Evolutionary conservation across 2,113 vertebrate genomes (phyloP), one percentile per base, ranked within the genome.

Genomic region (Collichthys lucidus): DNA sequence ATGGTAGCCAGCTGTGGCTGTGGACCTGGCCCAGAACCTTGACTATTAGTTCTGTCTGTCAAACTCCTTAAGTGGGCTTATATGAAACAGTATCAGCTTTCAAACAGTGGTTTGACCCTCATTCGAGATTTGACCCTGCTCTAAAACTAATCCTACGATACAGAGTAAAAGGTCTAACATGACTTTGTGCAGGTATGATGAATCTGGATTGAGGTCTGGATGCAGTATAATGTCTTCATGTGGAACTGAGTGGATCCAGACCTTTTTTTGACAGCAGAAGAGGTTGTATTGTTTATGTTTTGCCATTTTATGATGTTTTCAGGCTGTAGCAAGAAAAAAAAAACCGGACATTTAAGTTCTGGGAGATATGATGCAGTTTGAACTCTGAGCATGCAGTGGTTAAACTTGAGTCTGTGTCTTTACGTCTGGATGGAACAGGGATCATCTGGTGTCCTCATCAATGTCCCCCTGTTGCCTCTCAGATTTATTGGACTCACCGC

Each of bases 381-480:
- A 62, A 24, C 52, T 81, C 57, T 79, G 35, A 62, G 16, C 40
- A 47, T 64, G 57, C 55, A 62, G 53, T 57, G 46, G 53, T 77
- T 56, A 24, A 66, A 22, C 71, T 73, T 46, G 17, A 29, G 44
- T 82, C 77, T 67, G 52, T 74, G 35, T 70, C 67, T 83, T 73
- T 71, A 52, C 63, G 63, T 86, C 82, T 80, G 84, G 74, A 83
- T 68, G 75, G 86, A 70, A 71, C 73, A 40, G 60, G 62, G 61
- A 42, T 92, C 87, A 86, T 93, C 90, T 93, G 92, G 75, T 80
- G 85, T 89, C 67, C 92, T 93, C 92, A 84, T 94, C 91, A 92
- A 56, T 82, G 86, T 89, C 84, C 89, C 90, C 83, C 79, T 42
- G 81, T 61, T 87, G 88, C 66, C 53, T 78, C 77, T 83, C 81